Evolutionary conservation across 1,140 invertebrate species (phyloP).

Genomic region (Sinonovacula constricta): DNA sequence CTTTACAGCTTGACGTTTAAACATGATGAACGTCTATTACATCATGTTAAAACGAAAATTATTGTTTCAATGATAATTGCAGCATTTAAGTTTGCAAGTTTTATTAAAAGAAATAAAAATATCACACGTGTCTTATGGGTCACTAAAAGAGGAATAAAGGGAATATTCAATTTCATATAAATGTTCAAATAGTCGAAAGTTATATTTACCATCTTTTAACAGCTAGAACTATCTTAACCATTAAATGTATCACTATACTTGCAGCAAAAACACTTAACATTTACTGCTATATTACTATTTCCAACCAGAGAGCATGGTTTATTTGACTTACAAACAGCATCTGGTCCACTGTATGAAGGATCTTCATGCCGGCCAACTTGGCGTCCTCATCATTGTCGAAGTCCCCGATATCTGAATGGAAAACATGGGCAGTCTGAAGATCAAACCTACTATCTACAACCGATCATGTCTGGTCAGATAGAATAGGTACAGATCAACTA

Average conservation of each 20-base stretch:
- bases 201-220: not conserved
- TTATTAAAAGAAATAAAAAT: no score
- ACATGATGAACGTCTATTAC: no score
- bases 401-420: constrained; percentile 13
- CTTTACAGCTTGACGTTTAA: no score
- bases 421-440: no score
- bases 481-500: no score
- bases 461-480: no score
- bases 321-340: constrained; percentile 17
- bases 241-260: not conserved
- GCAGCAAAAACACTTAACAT: not conserved
- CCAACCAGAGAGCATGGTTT: no score
- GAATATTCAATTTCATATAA: not conserved
- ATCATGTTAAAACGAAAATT: no score
- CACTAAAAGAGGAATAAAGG: not conserved
- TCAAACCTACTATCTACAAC: no score
- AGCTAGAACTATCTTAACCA: not conserved
- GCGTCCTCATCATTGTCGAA: constrained; percentile 5
- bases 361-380: not conserved
- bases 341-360: constrained; percentile 17
- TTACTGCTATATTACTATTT: not conserved
- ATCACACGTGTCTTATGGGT: no score
- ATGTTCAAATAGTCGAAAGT: not conserved
- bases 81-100: no score
- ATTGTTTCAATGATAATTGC: no score